These are phyloP conservation scores for Onychostruthus taczanowskii DNA, from an alignment of 2,113 vertebrate genomes.

Conservation along the genomic window DNA sequence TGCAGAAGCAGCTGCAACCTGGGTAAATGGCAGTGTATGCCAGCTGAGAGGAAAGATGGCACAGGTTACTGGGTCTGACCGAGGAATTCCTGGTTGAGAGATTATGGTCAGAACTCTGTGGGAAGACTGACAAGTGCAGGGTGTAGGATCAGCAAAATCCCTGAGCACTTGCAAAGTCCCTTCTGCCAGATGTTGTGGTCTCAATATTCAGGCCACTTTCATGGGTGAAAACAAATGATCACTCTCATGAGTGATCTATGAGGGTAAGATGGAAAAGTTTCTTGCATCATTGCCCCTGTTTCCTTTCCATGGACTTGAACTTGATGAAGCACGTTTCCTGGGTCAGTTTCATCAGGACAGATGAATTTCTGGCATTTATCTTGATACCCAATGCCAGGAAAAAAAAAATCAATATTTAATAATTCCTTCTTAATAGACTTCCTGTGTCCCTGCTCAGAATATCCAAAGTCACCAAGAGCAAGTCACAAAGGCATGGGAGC, in stretches of 20 bases:
- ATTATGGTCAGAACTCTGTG: background rate
- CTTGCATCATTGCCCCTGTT: background rate
- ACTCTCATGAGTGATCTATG: background rate
- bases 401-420: constrained; percentile 31
- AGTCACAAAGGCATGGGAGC: background rate
- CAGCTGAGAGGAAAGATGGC: background rate
- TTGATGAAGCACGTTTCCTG: background rate
- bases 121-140: background rate
- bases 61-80: background rate
- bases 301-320: background rate
- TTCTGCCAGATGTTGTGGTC: background rate
- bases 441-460: background rate
- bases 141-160: background rate
- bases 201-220: background rate
- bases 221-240: no score
- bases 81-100: background rate
- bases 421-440: constrained; percentile 27
- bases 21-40: background rate
- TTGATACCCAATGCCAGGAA: background rate
- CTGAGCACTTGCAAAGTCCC: background rate
- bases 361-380: constrained; percentile 27
- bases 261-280: background rate
- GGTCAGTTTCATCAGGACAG: background rate
- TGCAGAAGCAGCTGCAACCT: background rate
- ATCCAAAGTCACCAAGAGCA: constrained; percentile 1